A percentile compares a stretch with the other conserved stretches of the same genome.
Evolutionary conservation across 2,113 vertebrate genomes (phyloP).

Genomic region (Solea senegalensis): DNA sequence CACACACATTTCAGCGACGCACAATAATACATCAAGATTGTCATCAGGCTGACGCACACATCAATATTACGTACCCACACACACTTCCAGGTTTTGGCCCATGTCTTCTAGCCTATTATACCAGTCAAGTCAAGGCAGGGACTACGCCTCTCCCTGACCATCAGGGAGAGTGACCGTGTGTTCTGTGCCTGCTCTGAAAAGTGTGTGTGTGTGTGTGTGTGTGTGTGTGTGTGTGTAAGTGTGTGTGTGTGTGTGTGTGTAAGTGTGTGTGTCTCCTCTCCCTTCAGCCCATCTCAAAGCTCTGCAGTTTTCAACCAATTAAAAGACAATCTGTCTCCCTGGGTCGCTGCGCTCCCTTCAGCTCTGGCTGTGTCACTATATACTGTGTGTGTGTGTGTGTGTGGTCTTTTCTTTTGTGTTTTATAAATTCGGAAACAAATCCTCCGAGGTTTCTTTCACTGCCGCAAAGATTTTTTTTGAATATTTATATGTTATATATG

Average conservation of each 20-base stretch:
- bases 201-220: slow-evolving; percentile 28
- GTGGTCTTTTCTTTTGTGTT: not conserved
- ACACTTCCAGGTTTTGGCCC: slow-evolving; percentile 42
- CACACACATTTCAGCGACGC: too few relatives aligned
- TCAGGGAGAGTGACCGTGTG: slow-evolving; percentile 68
- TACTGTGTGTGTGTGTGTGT: slow-evolving; percentile 22
- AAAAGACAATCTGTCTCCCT: slow-evolving; percentile 75
- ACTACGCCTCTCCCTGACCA: slow-evolving; percentile 54
- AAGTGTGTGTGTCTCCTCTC: slow-evolving; percentile 43
- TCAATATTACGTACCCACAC: slow-evolving; percentile 17
- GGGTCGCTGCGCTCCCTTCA: slow-evolving; percentile 54
- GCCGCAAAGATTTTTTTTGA: too few relatives aligned
- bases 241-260: slow-evolving; percentile 33
- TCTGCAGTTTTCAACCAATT: slow-evolving; percentile 75
- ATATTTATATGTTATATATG: too few relatives aligned
- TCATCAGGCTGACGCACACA: too few relatives aligned
- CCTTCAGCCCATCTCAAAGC: slow-evolving; percentile 64
- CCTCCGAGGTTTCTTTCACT: too few relatives aligned
- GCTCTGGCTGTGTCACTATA: slow-evolving; percentile 31
- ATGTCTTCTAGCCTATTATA: slow-evolving; percentile 70
- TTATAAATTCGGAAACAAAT: too few relatives aligned
- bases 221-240: slow-evolving; percentile 28
- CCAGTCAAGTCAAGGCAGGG: slow-evolving; percentile 61
- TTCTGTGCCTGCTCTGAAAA: not conserved
- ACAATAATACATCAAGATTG: too few relatives aligned